These are phyloP conservation scores for Neolamprologus fasciatus DNA, from an alignment of 2,113 vertebrate genomes.

Conservation along the genomic window DNA sequence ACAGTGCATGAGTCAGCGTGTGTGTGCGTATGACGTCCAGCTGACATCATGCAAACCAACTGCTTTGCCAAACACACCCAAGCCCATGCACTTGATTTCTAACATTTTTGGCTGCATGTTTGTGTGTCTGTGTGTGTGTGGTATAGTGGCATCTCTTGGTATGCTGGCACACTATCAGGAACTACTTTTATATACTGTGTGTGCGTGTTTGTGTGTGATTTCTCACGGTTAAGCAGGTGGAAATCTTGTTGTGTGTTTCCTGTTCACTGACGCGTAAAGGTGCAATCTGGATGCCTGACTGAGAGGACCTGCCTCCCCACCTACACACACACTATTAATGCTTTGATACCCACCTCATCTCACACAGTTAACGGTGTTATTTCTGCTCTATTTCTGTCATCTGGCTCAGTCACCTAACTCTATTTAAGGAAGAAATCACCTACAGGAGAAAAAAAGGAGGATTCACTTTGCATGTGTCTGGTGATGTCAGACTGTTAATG, in stretches of 20 bases:
- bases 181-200: neutral
- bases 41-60: conserved; percentile 29
- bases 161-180: neutral
- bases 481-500: neutral
- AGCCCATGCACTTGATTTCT: neutral
- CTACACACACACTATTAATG: conserved; percentile 8
- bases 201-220: neutral
- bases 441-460: neutral
- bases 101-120: neutral
- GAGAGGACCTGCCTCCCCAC: conserved; percentile 13
- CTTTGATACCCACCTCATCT: conserved; percentile 2
- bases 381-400: conserved; percentile 8
- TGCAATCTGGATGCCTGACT: conserved; percentile 50
- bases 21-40: conserved; percentile 39
- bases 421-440: conserved; percentile 2
- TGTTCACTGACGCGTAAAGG: conserved; percentile 29
- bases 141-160: neutral
- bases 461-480: neutral
- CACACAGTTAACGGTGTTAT: neutral
- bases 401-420: neutral
- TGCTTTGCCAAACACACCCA: conserved; percentile 21
- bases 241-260: conserved; percentile 16
- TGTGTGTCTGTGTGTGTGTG: neutral
- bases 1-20: conserved; percentile 31
- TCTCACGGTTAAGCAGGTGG: neutral